These are phyloP conservation scores for Volucella bombylans DNA, from an alignment of 2,888 invertebrate genomes.

Conservation along the genomic window DNA sequence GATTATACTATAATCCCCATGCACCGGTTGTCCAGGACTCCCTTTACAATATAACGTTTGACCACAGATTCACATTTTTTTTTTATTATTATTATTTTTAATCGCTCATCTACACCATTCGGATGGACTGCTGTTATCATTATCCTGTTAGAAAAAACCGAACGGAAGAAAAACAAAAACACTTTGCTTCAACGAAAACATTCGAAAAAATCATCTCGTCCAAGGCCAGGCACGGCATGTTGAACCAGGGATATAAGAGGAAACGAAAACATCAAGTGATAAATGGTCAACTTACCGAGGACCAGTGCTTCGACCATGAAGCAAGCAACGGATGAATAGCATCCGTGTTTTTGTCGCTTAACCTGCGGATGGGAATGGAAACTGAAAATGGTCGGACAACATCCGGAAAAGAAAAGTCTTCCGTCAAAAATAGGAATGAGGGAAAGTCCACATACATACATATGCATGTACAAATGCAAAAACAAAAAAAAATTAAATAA, in stretches of 20 bases:
- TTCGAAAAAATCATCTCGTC: conserved; percentile 29
- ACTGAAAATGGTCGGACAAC: conserved; percentile 43
- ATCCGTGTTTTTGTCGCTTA: conserved; percentile 28
- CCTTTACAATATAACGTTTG: conserved; percentile 58
- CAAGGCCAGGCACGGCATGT: conserved; percentile 24
- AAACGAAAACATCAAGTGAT: conserved; percentile 71
- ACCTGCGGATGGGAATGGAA: conserved; percentile 19
- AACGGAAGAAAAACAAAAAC: conserved; percentile 9
- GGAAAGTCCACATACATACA: neutral
- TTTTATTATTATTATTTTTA: conserved; percentile 20
- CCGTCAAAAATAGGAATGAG: conserved; percentile 36
- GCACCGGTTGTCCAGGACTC: conserved; percentile 23
- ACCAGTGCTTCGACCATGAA: conserved; percentile 34
- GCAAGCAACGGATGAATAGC: conserved; percentile 44
- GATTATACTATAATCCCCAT: conserved; percentile 48
- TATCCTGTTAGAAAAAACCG: neutral
- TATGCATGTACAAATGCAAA: neutral
- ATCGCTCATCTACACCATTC: conserved; percentile 1
- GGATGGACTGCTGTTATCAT: conserved; percentile 15
- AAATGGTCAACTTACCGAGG: conserved; percentile 63
- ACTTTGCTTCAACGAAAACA: conserved; percentile 1
- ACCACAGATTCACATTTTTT: conserved; percentile 52
- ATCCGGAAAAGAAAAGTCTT: conserved; percentile 60
- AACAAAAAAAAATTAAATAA: conserved; percentile 15
- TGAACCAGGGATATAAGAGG: conserved; percentile 52